phyloP scores from a whole-genome alignment of 2,888 invertebrate species.

The Branchellion lobata region DNA sequence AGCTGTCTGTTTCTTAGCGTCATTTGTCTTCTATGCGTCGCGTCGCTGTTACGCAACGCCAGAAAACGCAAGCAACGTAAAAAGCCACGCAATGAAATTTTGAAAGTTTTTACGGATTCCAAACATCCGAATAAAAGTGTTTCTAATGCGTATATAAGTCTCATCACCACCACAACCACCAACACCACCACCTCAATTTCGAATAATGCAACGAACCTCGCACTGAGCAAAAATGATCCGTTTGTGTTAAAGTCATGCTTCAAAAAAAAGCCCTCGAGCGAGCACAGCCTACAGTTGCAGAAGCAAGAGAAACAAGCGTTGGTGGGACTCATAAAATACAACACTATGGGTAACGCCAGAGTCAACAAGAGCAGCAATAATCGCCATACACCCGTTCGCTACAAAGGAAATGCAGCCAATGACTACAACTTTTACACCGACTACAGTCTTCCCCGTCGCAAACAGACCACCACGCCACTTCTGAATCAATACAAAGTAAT shows the following conservation, averaged over 20 bases:
- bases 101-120: not conserved
- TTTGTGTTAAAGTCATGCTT: not conserved
- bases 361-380: not conserved
- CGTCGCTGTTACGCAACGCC: not conserved
- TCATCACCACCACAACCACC: too few species aligned
- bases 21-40: not conserved
- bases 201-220: too few species aligned
- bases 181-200: too few species aligned
- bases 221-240: not conserved
- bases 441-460: not conserved
- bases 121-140: not conserved
- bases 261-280: not conserved
- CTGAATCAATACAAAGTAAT: too few species aligned
- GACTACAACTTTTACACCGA: not conserved
- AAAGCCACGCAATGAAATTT: slow-evolving; percentile 1
- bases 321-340: not conserved
- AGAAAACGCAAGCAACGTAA: slow-evolving; percentile 15
- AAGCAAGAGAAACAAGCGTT: not conserved
- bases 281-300: not conserved
- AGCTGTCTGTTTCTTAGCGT: not conserved
- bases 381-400: too few species aligned
- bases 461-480: not conserved
- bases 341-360: not conserved
- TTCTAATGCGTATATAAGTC: not conserved
- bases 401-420: not conserved